Percentiles rank a stretch among this genome's conserved stretches.
phyloP scores from a whole-genome alignment of 2,113 vertebrate genomes.

The Dicrurus megarhynchus region DNA sequence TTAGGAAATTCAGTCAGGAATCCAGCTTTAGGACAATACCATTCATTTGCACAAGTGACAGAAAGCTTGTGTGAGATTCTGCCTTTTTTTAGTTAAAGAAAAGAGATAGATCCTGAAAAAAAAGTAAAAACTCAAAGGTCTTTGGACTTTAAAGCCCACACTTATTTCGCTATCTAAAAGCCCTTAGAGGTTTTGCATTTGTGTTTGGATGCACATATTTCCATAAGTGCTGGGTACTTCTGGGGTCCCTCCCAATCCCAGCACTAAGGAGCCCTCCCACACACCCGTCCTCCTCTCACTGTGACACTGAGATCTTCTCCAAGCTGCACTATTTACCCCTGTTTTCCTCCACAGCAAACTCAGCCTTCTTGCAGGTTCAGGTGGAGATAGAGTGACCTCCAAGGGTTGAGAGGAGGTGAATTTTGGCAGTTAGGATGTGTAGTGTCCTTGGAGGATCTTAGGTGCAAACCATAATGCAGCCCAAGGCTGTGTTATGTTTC shows the following conservation, averaged over 20 bases:
- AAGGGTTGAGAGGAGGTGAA: background rate
- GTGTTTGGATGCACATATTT: background rate
- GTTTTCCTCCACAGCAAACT: background rate
- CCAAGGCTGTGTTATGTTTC: background rate
- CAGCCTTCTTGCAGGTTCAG: background rate
- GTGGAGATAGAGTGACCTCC: background rate
- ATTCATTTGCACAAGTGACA: background rate
- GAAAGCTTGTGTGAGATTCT: background rate
- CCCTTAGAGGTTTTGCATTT: background rate
- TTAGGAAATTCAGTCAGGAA: background rate
- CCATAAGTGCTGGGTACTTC: background rate
- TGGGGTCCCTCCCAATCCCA: background rate
- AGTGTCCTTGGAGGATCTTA: background rate
- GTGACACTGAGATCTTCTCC: background rate
- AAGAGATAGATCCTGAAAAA: background rate
- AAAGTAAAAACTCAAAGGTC: background rate
- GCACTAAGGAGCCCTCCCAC: background rate
- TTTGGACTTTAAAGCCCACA: background rate
- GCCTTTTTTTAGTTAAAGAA: background rate
- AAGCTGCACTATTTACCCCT: background rate
- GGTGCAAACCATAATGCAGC: background rate
- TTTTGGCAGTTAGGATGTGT: background rate
- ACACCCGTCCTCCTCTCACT: accelerated
- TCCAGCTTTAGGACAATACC: background rate
- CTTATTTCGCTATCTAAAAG: background rate